Percentiles rank a stretch among this genome's conserved stretches.
phyloP scores from a whole-genome alignment of 35 echinoderm and acorn worm species.

The Holothuria glaberrima region DNA sequence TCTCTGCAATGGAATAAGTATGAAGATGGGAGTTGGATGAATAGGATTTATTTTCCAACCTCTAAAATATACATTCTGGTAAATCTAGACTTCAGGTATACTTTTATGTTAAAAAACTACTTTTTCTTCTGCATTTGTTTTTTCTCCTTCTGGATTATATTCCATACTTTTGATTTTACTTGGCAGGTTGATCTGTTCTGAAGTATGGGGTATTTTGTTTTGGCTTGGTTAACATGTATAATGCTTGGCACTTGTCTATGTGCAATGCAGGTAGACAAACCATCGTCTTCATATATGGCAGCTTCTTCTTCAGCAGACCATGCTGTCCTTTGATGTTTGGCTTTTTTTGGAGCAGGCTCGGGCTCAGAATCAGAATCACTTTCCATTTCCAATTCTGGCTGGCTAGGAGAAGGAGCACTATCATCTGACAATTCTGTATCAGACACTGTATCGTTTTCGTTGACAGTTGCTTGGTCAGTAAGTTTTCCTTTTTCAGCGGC shows the following conservation, averaged over 20 bases:
- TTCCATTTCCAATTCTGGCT: too few relatives aligned
- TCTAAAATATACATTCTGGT: too few relatives aligned
- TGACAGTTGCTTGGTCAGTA: background rate
- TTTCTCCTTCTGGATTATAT: slow-evolving; percentile 12
- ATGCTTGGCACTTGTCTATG: background rate
- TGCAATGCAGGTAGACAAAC: background rate
- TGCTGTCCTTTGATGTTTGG: background rate
- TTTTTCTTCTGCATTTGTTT: background rate
- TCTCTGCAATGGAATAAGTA: too few relatives aligned
- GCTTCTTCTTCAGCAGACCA: background rate
- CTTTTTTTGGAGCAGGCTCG: too few relatives aligned
- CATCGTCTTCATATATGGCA: background rate
- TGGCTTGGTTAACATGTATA: background rate
- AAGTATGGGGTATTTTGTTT: background rate
- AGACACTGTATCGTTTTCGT: too few relatives aligned
- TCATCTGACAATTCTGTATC: too few relatives aligned
- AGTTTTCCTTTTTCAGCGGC: slow-evolving; percentile 63
- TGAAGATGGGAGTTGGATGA: too few relatives aligned
- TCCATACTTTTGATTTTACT: background rate
- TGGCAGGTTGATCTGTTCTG: background rate
- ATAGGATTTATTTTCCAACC: too few relatives aligned
- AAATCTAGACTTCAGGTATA: too few relatives aligned
- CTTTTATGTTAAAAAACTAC: too few relatives aligned
- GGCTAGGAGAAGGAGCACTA: too few relatives aligned
- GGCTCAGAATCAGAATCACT: too few relatives aligned